phyloP scores from a whole-genome alignment of 2,888 invertebrate species.

The Chesias legatella region DNA sequence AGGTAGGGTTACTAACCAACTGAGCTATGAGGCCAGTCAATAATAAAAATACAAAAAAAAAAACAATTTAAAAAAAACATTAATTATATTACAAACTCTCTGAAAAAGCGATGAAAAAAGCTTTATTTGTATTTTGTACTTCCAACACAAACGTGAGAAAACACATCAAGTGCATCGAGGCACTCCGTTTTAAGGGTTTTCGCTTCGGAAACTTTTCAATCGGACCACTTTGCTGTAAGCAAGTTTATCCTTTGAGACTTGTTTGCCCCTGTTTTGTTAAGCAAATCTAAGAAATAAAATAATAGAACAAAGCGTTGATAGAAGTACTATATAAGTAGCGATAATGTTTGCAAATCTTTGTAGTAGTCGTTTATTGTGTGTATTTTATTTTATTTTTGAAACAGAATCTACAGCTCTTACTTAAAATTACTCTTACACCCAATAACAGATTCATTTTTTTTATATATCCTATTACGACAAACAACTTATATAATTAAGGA shows the following conservation, averaged over 20 bases:
- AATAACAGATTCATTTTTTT: no score
- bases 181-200: slow-evolving; percentile 49
- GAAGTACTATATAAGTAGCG: slow-evolving; percentile 14
- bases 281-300: slow-evolving; percentile 48
- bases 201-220: slow-evolving; percentile 57
- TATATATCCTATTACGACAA: no score
- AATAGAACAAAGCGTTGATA: slow-evolving; percentile 37
- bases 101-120: not conserved
- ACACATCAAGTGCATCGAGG: slow-evolving; percentile 40
- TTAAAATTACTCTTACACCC: no score
- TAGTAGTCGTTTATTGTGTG: not conserved
- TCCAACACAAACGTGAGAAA: slow-evolving; percentile 28
- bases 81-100: no score
- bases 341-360: slow-evolving; percentile 12
- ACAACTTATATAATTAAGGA: no score
- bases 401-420: no score
- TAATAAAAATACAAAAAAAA: no score
- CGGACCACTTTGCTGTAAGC: slow-evolving; percentile 47
- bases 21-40: no score
- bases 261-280: slow-evolving; percentile 53
- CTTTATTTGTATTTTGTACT: not conserved
- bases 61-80: no score
- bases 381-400: no score
- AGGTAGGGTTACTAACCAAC: no score
- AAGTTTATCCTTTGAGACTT: slow-evolving; percentile 56